phyloP scores from a whole-genome alignment of 2,888 invertebrate species.

The Augiades crinisus region DNA sequence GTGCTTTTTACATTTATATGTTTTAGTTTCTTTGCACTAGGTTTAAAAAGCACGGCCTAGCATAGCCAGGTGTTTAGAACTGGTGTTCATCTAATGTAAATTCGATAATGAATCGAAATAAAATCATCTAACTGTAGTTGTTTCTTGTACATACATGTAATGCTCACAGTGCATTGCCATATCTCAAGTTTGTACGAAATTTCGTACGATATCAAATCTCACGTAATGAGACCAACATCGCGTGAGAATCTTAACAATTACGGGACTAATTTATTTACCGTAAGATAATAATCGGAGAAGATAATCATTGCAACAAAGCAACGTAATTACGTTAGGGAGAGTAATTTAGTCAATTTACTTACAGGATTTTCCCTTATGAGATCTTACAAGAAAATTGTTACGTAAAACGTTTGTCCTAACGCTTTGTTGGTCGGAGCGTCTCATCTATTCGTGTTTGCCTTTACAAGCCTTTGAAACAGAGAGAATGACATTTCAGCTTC shows the following conservation, averaged over 20 bases:
- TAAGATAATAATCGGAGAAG: not conserved
- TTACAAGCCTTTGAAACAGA: too few relatives aligned
- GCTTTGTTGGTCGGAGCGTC: too few relatives aligned
- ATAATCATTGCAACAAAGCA: conserved; percentile 1
- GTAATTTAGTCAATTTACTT: not conserved
- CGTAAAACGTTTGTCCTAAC: too few relatives aligned
- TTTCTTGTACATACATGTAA: too few relatives aligned
- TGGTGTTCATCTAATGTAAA: too few relatives aligned
- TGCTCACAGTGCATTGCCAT: not conserved
- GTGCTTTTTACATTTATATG: too few relatives aligned
- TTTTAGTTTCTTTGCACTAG: too few relatives aligned
- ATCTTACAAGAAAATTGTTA: not conserved
- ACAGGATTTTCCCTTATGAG: not conserved
- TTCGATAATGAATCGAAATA: not conserved
- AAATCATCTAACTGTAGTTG: not conserved
- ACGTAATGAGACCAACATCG: not conserved
- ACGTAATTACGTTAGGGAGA: not conserved
- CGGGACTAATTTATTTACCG: not conserved
- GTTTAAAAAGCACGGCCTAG: too few relatives aligned
- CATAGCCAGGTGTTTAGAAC: too few relatives aligned
- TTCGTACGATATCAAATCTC: not conserved
- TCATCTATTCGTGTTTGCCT: too few relatives aligned
- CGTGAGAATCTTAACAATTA: conserved; percentile 9
- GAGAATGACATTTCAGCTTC: too few relatives aligned
- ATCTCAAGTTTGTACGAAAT: not conserved